Percentiles rank a stretch among this genome's conserved stretches.
Evolutionary conservation across 2,888 invertebrate genomes (phyloP).

Genomic region (Tipula helvola): DNA sequence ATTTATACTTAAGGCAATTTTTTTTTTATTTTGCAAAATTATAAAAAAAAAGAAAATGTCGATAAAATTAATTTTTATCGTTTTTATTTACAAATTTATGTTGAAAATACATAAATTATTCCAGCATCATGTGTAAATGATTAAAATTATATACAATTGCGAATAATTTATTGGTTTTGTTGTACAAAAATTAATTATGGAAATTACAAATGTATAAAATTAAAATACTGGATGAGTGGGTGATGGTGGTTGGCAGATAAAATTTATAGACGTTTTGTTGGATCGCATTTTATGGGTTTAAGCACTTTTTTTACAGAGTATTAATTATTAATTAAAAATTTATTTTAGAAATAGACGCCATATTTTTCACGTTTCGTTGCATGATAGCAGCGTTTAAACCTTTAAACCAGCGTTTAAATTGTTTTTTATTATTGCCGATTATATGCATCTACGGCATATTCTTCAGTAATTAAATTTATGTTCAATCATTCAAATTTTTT

Average conservation of each 20-base stretch:
- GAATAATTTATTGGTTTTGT: not conserved
- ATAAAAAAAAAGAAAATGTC: not conserved
- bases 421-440: no score
- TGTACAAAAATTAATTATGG: not conserved
- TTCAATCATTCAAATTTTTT: no score
- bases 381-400: no score
- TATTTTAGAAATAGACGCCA: no score
- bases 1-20: not conserved
- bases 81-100: not conserved
- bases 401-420: no score
- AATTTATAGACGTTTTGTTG: not conserved
- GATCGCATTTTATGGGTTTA: no score
- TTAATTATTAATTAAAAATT: no score
- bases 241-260: not conserved
- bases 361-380: no score
- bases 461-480: no score
- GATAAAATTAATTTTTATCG: not conserved
- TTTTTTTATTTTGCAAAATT: not conserved
- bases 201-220: not conserved
- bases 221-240: not conserved
- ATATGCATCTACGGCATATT: no score
- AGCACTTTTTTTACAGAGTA: no score
- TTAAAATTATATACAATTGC: not conserved
- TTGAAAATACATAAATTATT: not conserved
- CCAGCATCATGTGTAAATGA: not conserved